Base-by-base conservation (phyloP, 2,113 vertebrate species). In the Eudyptes chrysolophus region DNA sequence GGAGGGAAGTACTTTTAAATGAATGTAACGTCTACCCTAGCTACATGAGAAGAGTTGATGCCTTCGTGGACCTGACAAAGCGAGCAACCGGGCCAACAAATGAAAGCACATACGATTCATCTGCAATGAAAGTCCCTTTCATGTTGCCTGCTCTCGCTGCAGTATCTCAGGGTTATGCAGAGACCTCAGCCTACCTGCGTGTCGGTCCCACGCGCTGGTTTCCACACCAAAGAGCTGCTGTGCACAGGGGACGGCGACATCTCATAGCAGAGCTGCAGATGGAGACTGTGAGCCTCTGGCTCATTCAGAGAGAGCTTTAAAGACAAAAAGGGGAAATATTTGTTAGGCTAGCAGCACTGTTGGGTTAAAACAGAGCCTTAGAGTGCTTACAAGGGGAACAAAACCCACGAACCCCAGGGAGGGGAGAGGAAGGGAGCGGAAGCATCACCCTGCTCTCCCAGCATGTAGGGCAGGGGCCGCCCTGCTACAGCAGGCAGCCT, bases 11-110 rank as follows among this genome's bases (percentile, higher is more conserved):
- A 5, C 21, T 52, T 76, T 36, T 20, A 44, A 75, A 52, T 7
- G 27, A 60, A 9, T 1, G 8, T 7, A 16, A 24, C 1, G 0
- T 14, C 62, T 19, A 7, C 2, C 54, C 13, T 9, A 46, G 34
- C 70, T 19, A 11, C 30, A 2, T 1, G 38, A 7, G 19, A 38
- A 34, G 62, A 46, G 55, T 54, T 16, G 34, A 14, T 18, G 72
- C n/a, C 84, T 51, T 19, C 16, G 30, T 10, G 44, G 52, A 42
- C n/a, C 72, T 17, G n/a, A 24, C 71, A 34, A 29, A 57, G 71
- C 1, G 5, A 49, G 61, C 71, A 86, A 3, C 14, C 9, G 5
- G 84, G 61, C 61, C 71, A 49, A 9, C 29, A 29, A 58, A n/a
- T 1, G 26, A 16, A 2, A 13, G 51, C 40, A 40, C 17, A 1